Evolutionary conservation across 1,140 invertebrate species (phyloP).

Genomic region (Mamestra configurata): DNA sequence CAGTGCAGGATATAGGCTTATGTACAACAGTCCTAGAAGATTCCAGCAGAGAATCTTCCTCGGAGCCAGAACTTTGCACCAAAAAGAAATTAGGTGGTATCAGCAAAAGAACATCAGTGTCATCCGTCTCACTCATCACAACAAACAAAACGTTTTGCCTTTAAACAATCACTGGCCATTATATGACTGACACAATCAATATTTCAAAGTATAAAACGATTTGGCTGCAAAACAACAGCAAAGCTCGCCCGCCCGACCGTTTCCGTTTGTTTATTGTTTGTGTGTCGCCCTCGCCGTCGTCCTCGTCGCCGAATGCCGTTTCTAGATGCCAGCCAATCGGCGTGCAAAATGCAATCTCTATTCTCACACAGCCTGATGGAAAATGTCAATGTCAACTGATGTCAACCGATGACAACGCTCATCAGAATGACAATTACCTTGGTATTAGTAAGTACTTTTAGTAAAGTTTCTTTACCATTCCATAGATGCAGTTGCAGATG

Average conservation of each 20-base stretch:
- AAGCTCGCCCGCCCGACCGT: background rate
- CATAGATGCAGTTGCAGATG: too few relatives aligned
- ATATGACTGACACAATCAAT: slow-evolving; percentile 51
- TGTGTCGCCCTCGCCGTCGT: too few relatives aligned
- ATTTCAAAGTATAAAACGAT: too few relatives aligned
- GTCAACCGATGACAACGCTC: too few relatives aligned
- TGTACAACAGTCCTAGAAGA: slow-evolving; percentile 77
- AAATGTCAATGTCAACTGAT: too few relatives aligned
- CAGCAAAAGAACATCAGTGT: slow-evolving; percentile 93
- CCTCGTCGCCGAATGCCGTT: too few relatives aligned
- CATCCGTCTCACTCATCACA: slow-evolving; percentile 94
- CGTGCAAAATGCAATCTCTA: too few relatives aligned
- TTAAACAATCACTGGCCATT: slow-evolving; percentile 66
- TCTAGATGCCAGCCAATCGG: too few relatives aligned
- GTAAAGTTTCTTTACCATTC: too few relatives aligned
- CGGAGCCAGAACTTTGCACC: slow-evolving; percentile 88
- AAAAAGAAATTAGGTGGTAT: slow-evolving; percentile 93
- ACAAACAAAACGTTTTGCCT: slow-evolving; percentile 51
- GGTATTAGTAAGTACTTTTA: too few relatives aligned
- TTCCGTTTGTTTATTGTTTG: slow-evolving; percentile 14
- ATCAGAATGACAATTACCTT: too few relatives aligned
- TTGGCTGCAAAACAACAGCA: background rate
- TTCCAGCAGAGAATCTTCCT: slow-evolving; percentile 83
- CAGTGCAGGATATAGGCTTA: slow-evolving; percentile 77
- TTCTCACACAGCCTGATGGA: too few relatives aligned